phyloP scores from a whole-genome alignment of 2,797 vertebrate genomes.

The Pyrrhura leucotis region DNA sequence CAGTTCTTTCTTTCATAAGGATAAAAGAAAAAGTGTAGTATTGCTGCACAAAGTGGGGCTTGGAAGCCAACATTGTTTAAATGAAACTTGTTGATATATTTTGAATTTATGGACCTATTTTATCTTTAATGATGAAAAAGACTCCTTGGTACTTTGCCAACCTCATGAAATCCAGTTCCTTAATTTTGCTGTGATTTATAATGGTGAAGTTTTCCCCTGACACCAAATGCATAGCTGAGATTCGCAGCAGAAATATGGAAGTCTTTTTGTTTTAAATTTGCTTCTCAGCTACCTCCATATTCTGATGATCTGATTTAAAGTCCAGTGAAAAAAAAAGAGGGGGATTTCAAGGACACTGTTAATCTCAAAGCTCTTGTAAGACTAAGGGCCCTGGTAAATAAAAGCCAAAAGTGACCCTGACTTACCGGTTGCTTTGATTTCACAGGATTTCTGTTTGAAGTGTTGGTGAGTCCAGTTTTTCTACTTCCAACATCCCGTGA shows the following conservation, averaged over 20 bases:
- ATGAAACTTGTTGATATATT: not conserved
- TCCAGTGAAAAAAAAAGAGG: not conserved
- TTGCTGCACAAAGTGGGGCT: not conserved
- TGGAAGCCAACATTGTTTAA: not conserved
- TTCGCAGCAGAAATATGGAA: not conserved
- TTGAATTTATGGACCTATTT: not conserved
- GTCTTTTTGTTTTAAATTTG: not conserved
- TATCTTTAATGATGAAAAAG: not conserved
- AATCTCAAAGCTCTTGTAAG: not conserved
- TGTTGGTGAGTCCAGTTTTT: not conserved
- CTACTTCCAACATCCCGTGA: accelerated
- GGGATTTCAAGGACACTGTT: not conserved
- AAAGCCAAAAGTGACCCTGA: not conserved
- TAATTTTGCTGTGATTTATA: not conserved
- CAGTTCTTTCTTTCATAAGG: not conserved
- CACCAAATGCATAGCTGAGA: not conserved
- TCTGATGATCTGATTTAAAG: not conserved
- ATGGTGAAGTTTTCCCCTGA: not conserved
- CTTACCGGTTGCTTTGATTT: not conserved
- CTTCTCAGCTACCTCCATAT: not conserved
- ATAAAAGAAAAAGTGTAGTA: not conserved
- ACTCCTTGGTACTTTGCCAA: not conserved
- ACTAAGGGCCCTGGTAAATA: not conserved
- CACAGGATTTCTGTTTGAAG: not conserved
- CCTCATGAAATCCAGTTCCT: not conserved